phyloP scores from a whole-genome alignment of 2,888 invertebrate genomes.

The Bhutanitis thaidina region DNA sequence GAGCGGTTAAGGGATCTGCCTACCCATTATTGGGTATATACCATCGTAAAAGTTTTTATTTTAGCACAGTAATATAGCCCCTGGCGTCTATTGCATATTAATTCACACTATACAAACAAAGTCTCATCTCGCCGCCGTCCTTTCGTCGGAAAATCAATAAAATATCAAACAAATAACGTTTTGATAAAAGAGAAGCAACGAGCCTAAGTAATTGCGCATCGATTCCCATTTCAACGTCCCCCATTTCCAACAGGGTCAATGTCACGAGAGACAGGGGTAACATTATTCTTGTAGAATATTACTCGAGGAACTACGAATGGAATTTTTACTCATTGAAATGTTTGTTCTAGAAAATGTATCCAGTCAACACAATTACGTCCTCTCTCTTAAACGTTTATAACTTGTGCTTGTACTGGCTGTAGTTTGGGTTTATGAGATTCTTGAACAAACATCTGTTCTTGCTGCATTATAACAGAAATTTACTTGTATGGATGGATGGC shows the following conservation, averaged over 20 bases:
- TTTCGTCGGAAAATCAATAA: background rate
- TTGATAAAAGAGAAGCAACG: background rate
- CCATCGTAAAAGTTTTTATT: too few relatives aligned
- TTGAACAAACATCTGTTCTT: too few relatives aligned
- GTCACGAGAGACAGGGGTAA: slow-evolving; percentile 2
- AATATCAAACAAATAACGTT: background rate
- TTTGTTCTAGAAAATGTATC: slow-evolving; percentile 21
- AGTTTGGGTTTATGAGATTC: background rate
- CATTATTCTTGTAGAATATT: slow-evolving; percentile 9
- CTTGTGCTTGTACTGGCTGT: background rate
- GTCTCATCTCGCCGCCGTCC: background rate
- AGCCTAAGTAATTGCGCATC: slow-evolving; percentile 9
- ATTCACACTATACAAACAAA: background rate
- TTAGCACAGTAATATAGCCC: too few relatives aligned
- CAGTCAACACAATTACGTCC: slow-evolving; percentile 13
- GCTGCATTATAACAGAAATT: too few relatives aligned
- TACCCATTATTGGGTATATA: too few relatives aligned
- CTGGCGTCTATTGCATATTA: too few relatives aligned
- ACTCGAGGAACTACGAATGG: slow-evolving; percentile 15
- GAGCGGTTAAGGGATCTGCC: too few relatives aligned
- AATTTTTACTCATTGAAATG: slow-evolving; percentile 24
- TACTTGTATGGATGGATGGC: too few relatives aligned
- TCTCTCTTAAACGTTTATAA: slow-evolving; percentile 2
- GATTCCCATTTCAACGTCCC: slow-evolving; percentile 6
- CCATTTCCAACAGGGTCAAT: slow-evolving; percentile 18